These are phyloP conservation scores for Phaonia tiefii DNA, from an alignment of 2,888 invertebrate genomes.

Conservation along the genomic window DNA sequence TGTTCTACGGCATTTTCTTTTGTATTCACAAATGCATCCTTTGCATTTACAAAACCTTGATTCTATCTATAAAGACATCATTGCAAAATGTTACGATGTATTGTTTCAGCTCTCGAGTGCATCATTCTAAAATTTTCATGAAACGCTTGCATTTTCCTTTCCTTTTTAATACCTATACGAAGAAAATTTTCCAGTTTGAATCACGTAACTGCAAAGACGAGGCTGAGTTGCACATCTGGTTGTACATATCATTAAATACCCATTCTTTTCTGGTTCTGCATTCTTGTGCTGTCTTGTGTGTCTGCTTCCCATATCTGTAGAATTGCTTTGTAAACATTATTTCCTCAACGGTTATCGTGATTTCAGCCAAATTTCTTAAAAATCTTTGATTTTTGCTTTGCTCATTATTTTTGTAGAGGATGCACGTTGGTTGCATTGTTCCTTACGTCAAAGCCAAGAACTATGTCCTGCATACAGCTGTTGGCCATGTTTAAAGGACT, in stretches of 20 bases:
- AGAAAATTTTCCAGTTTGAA: too few relatives aligned
- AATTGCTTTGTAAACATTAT: background rate
- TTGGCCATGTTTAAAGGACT: constrained; percentile 18
- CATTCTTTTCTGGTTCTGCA: background rate
- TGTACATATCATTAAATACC: too few relatives aligned
- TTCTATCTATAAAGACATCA: too few relatives aligned
- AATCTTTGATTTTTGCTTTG: background rate
- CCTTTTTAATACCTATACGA: too few relatives aligned
- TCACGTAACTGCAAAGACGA: constrained; percentile 59
- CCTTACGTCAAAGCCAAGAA: constrained; percentile 15
- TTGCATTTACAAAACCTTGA: too few relatives aligned
- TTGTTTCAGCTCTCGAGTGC: too few relatives aligned
- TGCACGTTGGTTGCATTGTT: background rate
- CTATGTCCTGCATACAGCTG: constrained; percentile 1
- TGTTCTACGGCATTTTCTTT: too few relatives aligned
- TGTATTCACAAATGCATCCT: too few relatives aligned
- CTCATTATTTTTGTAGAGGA: too few relatives aligned
- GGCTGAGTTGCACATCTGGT: constrained; percentile 48
- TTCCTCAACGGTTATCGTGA: constrained; percentile 16
- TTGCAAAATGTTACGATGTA: too few relatives aligned
- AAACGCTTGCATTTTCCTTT: too few relatives aligned
- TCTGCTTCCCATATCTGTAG: background rate
- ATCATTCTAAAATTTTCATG: too few relatives aligned
- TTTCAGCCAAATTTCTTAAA: constrained; percentile 23
- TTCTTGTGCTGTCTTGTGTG: constrained; percentile 13